Evolutionary conservation across 1,140 invertebrate species (phyloP).

Genomic region (Megathymus violae): DNA sequence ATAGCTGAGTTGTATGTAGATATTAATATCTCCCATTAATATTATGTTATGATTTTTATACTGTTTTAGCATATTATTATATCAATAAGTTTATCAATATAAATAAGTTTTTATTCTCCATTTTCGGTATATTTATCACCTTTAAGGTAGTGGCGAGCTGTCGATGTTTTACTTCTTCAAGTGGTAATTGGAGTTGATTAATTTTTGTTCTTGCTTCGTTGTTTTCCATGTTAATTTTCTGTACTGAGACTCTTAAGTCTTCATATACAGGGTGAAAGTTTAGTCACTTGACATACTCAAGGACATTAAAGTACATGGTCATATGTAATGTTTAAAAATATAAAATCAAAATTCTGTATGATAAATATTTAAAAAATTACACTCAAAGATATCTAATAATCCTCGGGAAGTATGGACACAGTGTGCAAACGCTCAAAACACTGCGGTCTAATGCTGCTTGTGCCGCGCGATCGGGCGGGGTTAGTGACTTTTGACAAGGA

Average conservation of each 20-base stretch:
- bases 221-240: slow-evolving; percentile 2
- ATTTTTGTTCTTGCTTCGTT: slow-evolving; percentile 13
- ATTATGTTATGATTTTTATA: slow-evolving; percentile 6
- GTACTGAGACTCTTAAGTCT: slow-evolving; percentile 11
- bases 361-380: slow-evolving; percentile 1
- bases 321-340: no score
- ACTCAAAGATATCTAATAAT: no score
- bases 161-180: slow-evolving; percentile 14
- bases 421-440: no score
- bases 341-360: no score
- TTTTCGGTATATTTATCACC: slow-evolving; percentile 20
- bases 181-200: slow-evolving; percentile 1
- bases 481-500: no score
- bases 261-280: no score
- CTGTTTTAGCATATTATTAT: slow-evolving; percentile 16
- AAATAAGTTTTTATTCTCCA: slow-evolving; percentile 13
- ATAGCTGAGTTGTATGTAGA: slow-evolving; percentile 1
- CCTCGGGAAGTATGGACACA: no score
- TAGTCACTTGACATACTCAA: no score
- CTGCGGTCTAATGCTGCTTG: no score
- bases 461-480: no score
- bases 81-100: neutral
- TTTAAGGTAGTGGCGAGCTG: slow-evolving; percentile 12
- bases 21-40: slow-evolving; percentile 18
- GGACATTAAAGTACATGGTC: no score